Evolutionary conservation across 2,888 invertebrate species (phyloP), one percentile per base, ranked within the genome.

Genomic region (Morpho helenor): DNA sequence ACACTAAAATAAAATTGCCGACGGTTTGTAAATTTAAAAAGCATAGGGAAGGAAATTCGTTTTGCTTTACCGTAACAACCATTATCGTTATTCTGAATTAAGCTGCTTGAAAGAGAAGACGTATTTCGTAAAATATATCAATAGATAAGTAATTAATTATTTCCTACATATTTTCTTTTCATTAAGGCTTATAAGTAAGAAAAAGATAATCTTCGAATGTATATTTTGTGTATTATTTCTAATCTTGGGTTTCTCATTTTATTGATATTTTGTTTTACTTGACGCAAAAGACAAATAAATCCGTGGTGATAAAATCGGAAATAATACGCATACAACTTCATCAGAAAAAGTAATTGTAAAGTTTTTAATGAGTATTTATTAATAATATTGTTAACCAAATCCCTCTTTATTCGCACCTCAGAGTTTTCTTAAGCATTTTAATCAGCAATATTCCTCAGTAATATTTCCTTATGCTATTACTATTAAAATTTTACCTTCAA

Each of bases 1-100:
- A 89, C 90, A 90, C 89, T 90, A 90, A 90, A 90, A 89, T 87
- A 87, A 84, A 89, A 90, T 90, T 90, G 91, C 88, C 71, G 76
- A 78, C 82, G 83, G 85, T 89, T 88, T 89, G 88, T 86, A 87
- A 86, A 87, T 89, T 88, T 83, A 83, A 84, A 87, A 86, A 74
- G 82, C 77, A 84, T 75, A 82, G 86, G 87, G 85, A 83, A 82
- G 83, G 79, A 83, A 86, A 85, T 87, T 87, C 85, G 86, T 84
- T 88, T 87, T 82, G 31, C 76, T 79, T 80, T 81, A 73, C 80
- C 84, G 73, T 80, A 84, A 82, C 84, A 81, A 76, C 84, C 85
- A 85, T 85, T 87, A 87, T 80, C 88, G 83, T 88, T 87, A 88
- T 77, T 88, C 79, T 82, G 79, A 85, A 86, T 88, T 85, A 84